Percentiles rank a stretch among this genome's conserved stretches.
phyloP scores from a whole-genome alignment of 2,113 vertebrate species.

The Coryphaenoides rupestris region DNA sequence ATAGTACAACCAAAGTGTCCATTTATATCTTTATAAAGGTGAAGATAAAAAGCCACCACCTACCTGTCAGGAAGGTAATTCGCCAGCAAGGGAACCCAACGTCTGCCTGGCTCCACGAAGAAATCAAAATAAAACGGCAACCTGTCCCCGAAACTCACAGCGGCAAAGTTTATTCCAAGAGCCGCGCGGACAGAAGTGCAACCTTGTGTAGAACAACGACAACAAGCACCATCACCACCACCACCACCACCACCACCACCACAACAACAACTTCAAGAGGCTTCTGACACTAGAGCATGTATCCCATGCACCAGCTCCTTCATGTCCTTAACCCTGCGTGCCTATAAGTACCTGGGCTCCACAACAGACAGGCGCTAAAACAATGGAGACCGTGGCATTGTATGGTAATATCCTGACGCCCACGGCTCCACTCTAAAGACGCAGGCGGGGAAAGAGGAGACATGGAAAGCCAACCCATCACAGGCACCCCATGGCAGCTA shows the following conservation, averaged over 20 bases:
- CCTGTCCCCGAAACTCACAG: constrained; percentile 39
- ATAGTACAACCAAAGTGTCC: neutral
- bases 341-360: constrained; percentile 62
- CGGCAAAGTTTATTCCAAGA: constrained; percentile 50
- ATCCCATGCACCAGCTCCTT: constrained; percentile 51
- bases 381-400: constrained; percentile 58
- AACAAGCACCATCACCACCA: no score
- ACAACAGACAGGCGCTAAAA: constrained; percentile 59
- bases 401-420: constrained; percentile 67
- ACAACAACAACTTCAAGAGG: no score
- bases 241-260: no score
- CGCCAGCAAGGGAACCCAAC: constrained; percentile 8
- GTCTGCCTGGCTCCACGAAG: constrained; percentile 25
- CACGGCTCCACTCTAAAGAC: constrained; percentile 54
- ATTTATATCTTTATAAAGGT: neutral
- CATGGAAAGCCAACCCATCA: constrained; percentile 68
- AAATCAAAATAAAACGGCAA: constrained; percentile 10
- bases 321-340: constrained; percentile 61
- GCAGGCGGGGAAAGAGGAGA: constrained; percentile 47
- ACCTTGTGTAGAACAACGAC: constrained; percentile 33
- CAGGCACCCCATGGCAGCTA: constrained; percentile 67
- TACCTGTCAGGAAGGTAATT: constrained; percentile 50
- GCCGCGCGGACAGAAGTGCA: constrained; percentile 50
- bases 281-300: constrained; percentile 53
- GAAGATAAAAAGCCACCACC: constrained; percentile 27